Base-by-base conservation (phyloP, 1,140 invertebrate genomes). In the Acromyrmex charruanus region DNA sequence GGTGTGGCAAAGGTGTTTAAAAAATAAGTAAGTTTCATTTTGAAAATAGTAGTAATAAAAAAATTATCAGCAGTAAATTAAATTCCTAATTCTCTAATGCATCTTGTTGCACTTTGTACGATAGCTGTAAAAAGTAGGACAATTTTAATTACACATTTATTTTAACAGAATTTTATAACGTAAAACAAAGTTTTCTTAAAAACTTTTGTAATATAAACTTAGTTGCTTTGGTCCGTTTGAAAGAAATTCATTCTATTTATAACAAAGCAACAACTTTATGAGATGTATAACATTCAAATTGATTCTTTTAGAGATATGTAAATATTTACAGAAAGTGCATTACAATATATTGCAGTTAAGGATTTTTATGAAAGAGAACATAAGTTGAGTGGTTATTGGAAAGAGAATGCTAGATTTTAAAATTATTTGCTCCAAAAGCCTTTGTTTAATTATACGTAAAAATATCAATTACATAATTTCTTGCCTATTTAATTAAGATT, bases 1-100 rank as follows among this genome's bases (percentile, higher is more conserved):
- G 49, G n/a, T 2, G 77, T 2, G n/a, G n/a, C 9, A 25, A 35
- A 35, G 5, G 31, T 21, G 9, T 53, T 68, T 14, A 49, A 16
- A 69, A 81, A 80, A 58, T 58, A 25, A 25, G 25, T 31, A 49
- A 53, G 7, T 16, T 1, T 25, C 21, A 31, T 35, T 71, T 49
- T 35, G 31, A 14, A 69, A 39, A 44, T 44, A 51, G 14, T 51
- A 51, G 16, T 66, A 49, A n/a, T 51, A 31, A 25, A 10, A 39
- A 69, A 69, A 68, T 55, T 71, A 58, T 6, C 0, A 7, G 12
- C 14, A 14, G 21, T 44, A 49, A 80, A 80, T 80, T 80, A 80
- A 80, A 80, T 39, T 68, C 18, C 3, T 14, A 80, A 35, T 16
- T 68, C 14, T 53, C 0, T 0, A 35, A 35, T 7, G 18, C 14